These are phyloP conservation scores for Agelas oroides DNA, from an alignment of 37 sponge, comb jelly and placozoan species.

Conservation along the genomic window DNA sequence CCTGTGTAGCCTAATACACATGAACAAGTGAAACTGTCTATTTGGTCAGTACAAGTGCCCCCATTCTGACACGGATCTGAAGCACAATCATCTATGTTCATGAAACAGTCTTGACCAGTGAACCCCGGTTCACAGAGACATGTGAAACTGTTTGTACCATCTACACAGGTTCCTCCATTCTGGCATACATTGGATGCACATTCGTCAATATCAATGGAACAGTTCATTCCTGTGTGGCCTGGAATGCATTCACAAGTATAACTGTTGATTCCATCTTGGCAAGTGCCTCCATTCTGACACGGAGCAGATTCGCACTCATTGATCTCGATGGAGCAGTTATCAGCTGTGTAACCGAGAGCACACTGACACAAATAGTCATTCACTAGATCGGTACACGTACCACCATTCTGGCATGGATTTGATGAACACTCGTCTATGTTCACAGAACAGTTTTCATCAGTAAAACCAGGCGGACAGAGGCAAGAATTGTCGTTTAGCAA, in stretches of 20 bases:
- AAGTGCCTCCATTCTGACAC: slow-evolving; percentile 38
- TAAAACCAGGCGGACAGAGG: slow-evolving; percentile 27
- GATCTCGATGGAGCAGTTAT: slow-evolving; percentile 51
- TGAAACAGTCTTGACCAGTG: slow-evolving; percentile 56
- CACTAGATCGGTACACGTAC: slow-evolving; percentile 21
- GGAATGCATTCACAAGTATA: slow-evolving; percentile 24
- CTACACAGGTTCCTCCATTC: slow-evolving; percentile 31
- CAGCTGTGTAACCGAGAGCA: slow-evolving; percentile 21
- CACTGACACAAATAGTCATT: slow-evolving; percentile 24
- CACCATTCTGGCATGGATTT: slow-evolving; percentile 39
- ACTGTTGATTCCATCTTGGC: not conserved
- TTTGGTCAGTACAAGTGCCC: slow-evolving; percentile 50
- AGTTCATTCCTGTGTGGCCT: slow-evolving; percentile 24
- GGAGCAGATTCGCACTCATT: slow-evolving; percentile 48
- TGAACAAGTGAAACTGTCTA: slow-evolving; percentile 31
- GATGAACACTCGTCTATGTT: slow-evolving; percentile 31
- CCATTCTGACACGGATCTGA: slow-evolving; percentile 62
- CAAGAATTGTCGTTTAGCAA: not conserved
- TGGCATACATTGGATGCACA: slow-evolving; percentile 23
- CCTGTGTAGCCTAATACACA: slow-evolving; percentile 67
- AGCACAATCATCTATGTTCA: slow-evolving; percentile 22
- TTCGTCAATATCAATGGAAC: slow-evolving; percentile 20
- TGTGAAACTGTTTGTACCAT: slow-evolving; percentile 19
- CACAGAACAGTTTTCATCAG: slow-evolving; percentile 4
- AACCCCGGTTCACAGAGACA: slow-evolving; percentile 73